Evolutionary conservation across 2,113 vertebrate genomes (phyloP), one percentile per base, ranked within the genome.

Genomic region (Cacatua alba): DNA sequence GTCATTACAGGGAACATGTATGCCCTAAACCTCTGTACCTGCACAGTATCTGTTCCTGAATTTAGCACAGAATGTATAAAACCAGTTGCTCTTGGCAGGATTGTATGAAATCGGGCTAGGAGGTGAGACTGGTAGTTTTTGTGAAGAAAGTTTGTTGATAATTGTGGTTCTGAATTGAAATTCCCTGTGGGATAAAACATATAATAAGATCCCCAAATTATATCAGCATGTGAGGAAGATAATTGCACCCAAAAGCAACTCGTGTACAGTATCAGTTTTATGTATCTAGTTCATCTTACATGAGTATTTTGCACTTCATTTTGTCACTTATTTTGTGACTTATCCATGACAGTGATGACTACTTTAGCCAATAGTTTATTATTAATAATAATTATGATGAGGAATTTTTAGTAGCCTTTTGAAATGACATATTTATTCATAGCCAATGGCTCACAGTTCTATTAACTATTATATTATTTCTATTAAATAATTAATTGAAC

Each of bases 221-320:
- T 93, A 90, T 93, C 88, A 96, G 71, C 64, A 20, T 44, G 25
- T 93, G 82, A 67, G 48, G n/a, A 94, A 93, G 88, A 92, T 95
- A 93, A 96, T 96, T 95, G 81, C n/a, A 95, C 77, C 88, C 86
- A 87, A 91, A 96, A 97, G 92, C 88, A 87, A 94, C 92, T 94
- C 2, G 0, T 44, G 39, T 82, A 53, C 70, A 72, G 6, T 94
- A 84, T 91, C 48, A 52, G 51, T 68, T 86, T 78, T 84, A 49
- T 79, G 46, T 82, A 41, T 92, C 76, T 83, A 29, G 39, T 88
- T 92, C 48, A 12, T 82, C 37, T 70, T 88, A 48, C 21, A 15
- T 64, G 24, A 83, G 52, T 94, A 53, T 96, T 90, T 96, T 93
- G 51, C 24, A 19, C 48, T 93, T 96, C 24, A 64, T 96, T 94